A percentile compares a stretch with the other conserved stretches of the same genome.
Conservation (phyloP, 1,140 invertebrate genomes). For the Drosophila nigrodunni region DNA sequence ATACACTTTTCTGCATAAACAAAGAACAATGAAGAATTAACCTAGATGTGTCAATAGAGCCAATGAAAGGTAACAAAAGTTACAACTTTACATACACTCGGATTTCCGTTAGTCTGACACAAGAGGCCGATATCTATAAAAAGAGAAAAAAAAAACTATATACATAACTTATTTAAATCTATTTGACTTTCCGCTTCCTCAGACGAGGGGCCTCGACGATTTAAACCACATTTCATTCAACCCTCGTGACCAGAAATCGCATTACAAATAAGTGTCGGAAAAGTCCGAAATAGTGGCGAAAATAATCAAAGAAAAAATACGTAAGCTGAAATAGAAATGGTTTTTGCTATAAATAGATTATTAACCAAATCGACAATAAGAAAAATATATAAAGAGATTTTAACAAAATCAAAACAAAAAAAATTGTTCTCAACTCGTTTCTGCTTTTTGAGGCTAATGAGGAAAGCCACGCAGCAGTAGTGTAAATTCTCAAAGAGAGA, state of each 20-base stretch:
- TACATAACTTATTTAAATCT: constrained; percentile 17
- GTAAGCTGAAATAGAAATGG: constrained; percentile 46
- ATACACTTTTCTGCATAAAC: constrained; percentile 2
- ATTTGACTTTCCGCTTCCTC: constrained; percentile 41
- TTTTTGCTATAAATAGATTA: constrained; percentile 39
- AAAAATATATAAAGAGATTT: constrained; percentile 8
- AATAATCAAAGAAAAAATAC: constrained; percentile 48
- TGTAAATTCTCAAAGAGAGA: constrained; percentile 9
- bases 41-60: constrained; percentile 51
- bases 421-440: constrained; percentile 9
- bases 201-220: constrained; percentile 10
- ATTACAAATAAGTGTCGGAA: constrained; percentile 20
- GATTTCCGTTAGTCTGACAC: constrained; percentile 5
- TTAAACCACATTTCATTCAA: constrained; percentile 29
- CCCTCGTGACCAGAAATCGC: constrained; percentile 36
- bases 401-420: constrained; percentile 24
- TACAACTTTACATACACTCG: not conserved
- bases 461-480: constrained; percentile 19
- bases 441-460: constrained; percentile 21
- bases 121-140: constrained; percentile 14
- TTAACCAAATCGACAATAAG: constrained; percentile 6
- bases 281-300: constrained; percentile 9
- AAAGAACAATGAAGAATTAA: constrained; percentile 24
- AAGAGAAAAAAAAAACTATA: not conserved
- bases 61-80: constrained; percentile 35